Evolutionary conservation across 2,797 vertebrate species (phyloP).

Genomic region (Hybognathus amarus): DNA sequence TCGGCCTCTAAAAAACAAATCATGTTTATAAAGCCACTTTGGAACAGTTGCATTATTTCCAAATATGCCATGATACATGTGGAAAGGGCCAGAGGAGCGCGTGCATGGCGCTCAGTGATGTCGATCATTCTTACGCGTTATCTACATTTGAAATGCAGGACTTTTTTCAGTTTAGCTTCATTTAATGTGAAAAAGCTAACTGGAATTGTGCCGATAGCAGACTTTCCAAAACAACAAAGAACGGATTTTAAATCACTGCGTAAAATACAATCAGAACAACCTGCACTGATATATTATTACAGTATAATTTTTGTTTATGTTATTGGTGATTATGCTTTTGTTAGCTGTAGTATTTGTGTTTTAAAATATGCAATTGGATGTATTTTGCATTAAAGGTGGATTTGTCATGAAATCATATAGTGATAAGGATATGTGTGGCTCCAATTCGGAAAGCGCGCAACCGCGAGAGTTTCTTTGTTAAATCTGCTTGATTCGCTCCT

Average conservation of each 20-base stretch:
- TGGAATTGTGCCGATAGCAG: not conserved
- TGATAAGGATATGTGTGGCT: not conserved
- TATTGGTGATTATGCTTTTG: not conserved
- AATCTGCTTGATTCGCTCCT: not conserved
- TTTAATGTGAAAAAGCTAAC: not conserved
- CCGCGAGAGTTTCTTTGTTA: not conserved
- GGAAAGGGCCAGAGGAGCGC: constrained; percentile 53
- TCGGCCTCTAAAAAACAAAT: not conserved
- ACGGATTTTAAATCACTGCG: not conserved
- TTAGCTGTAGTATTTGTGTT: not conserved
- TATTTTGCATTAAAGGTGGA: not conserved
- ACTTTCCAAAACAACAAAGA: not conserved
- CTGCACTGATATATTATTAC: not conserved
- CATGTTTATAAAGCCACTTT: not conserved
- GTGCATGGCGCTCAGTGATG: constrained; percentile 39
- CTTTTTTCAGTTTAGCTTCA: too few relatives aligned
- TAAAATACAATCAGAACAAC: not conserved
- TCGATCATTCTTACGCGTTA: constrained; percentile 47
- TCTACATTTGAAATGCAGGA: not conserved
- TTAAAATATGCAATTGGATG: not conserved
- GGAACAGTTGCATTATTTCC: constrained; percentile 42
- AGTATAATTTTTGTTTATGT: not conserved
- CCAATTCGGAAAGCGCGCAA: too few relatives aligned
- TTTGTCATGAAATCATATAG: not conserved
- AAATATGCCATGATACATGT: constrained; percentile 41